Evolutionary conservation across 2,113 vertebrate genomes (phyloP).

Genomic region (Acrocephalus kingi): DNA sequence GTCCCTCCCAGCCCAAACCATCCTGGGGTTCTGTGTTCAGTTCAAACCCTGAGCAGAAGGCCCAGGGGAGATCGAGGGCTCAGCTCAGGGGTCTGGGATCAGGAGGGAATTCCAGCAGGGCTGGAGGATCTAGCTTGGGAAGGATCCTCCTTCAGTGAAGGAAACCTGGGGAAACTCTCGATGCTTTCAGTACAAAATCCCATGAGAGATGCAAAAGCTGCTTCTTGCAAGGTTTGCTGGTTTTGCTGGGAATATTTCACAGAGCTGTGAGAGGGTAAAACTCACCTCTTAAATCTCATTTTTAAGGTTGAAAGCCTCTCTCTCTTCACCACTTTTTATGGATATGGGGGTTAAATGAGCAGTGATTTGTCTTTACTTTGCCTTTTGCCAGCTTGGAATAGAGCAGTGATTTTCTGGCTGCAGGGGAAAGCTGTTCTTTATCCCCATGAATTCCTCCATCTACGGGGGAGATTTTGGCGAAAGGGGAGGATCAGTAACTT

Average conservation of each 20-base stretch:
- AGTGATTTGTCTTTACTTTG: slow-evolving; percentile 6
- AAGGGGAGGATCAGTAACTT: not conserved
- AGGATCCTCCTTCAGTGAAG: not conserved
- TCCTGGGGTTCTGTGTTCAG: not conserved
- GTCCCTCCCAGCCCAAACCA: not conserved
- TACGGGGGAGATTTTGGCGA: not conserved
- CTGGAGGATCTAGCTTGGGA: not conserved
- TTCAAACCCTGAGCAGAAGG: not conserved
- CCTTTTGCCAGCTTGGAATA: not conserved
- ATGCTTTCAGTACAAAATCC: not conserved
- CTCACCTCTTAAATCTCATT: not conserved
- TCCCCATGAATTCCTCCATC: not conserved
- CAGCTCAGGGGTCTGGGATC: rapidly evolving
- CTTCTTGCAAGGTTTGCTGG: not conserved
- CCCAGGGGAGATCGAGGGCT: not conserved
- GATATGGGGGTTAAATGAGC: slow-evolving; percentile 9
- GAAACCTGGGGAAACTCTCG: not conserved
- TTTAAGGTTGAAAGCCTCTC: not conserved
- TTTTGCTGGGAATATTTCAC: not conserved
- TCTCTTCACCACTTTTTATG: not conserved
- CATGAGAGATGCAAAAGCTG: not conserved
- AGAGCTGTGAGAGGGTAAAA: not conserved
- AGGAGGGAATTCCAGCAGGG: not conserved
- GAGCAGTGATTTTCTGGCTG: not conserved
- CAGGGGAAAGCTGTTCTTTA: not conserved